These are phyloP conservation scores for Syrphus vitripennis DNA, from an alignment of 2,888 invertebrate species.

Conservation along the genomic window DNA sequence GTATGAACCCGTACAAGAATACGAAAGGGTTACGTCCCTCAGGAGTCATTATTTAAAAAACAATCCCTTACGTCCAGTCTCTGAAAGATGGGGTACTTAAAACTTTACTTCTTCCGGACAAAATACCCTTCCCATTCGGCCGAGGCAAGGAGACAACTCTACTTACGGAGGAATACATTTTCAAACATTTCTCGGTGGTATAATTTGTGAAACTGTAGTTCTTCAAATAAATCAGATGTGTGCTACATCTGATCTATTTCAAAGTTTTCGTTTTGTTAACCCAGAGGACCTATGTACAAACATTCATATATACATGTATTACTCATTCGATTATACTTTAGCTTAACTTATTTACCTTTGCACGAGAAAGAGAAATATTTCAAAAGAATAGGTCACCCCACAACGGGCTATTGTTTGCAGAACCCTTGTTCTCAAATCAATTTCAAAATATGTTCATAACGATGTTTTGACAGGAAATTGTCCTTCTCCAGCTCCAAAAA, in stretches of 20 bases:
- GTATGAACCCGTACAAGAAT: conserved; percentile 46
- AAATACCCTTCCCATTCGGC: conserved; percentile 26
- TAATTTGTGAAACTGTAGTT: conserved; percentile 61
- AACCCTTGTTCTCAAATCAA: conserved; percentile 63
- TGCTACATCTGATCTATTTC: conserved; percentile 2
- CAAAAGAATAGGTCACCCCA: conserved; percentile 37
- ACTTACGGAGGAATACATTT: background rate
- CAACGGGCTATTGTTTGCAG: conserved; percentile 42
- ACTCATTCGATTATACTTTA: conserved; percentile 55
- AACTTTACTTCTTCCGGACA: conserved; percentile 33
- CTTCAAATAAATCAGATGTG: conserved; percentile 56
- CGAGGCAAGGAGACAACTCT: conserved; percentile 22
- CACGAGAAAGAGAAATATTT: conserved; percentile 7
- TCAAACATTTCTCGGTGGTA: conserved; percentile 58
- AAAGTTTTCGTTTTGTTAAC: conserved; percentile 19
- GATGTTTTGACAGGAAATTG: conserved; percentile 69
- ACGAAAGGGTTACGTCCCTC: conserved; percentile 64
- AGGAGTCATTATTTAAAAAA: conserved; percentile 67
- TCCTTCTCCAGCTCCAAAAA: conserved; percentile 35
- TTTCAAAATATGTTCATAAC: conserved; percentile 67
- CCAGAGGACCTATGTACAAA: background rate
- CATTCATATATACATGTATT: background rate
- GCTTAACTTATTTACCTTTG: conserved; percentile 60
- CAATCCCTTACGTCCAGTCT: conserved; percentile 65
- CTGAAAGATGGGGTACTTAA: conserved; percentile 51